Base-by-base conservation (phyloP, 2,888 invertebrate genomes). In the Ophion obscuratus region DNA sequence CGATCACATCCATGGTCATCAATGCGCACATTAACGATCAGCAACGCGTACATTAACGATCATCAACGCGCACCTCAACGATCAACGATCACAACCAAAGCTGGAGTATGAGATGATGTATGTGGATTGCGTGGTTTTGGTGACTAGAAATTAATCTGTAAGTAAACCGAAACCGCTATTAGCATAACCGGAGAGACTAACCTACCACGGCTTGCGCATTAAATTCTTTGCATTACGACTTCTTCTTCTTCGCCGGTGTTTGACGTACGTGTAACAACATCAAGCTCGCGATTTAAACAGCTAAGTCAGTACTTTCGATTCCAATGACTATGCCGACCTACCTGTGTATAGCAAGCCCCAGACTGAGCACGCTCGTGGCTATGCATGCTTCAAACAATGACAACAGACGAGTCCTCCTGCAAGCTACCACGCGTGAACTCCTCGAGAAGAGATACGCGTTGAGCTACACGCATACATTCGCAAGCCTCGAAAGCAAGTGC, bases 391-490 rank as follows among this genome's bases (percentile, higher is more conserved):
- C 59, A 66, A 85, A 83, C 83, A 80, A 83, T 77, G 76, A 73
- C 47, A 77, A 62, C 68, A 68, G 53, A 61, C n/a, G 64, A 79
- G 67, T 59, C 53, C 84, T 62, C 59, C 70, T 70, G 64, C 81
- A 73, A 66, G 68, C 62, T 61, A 59, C 57, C 81, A 67, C 53
- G 74, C 79, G 79, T 82, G 81, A 59, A 75, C 70, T 71, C 61
- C 27, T 74, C 36, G 47, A 14, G 47, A 31, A 66, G 47, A 71
- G 86, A 77, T 77, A 81, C 74, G 81, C 80, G 68, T 74, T 74
- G 24, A 78, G 67, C 73, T 74, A 20, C 81, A 74, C 68, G 81
- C 80, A 84, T 82, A 82, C 81, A 81, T 78, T 75, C 31, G 75
- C 77, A 59, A 66, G 47, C 68, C 82, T 78, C 31, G 75, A 73